These are phyloP conservation scores for Malurus leucopterus DNA, from an alignment of 2,797 vertebrate species.

Conservation along the genomic window DNA sequence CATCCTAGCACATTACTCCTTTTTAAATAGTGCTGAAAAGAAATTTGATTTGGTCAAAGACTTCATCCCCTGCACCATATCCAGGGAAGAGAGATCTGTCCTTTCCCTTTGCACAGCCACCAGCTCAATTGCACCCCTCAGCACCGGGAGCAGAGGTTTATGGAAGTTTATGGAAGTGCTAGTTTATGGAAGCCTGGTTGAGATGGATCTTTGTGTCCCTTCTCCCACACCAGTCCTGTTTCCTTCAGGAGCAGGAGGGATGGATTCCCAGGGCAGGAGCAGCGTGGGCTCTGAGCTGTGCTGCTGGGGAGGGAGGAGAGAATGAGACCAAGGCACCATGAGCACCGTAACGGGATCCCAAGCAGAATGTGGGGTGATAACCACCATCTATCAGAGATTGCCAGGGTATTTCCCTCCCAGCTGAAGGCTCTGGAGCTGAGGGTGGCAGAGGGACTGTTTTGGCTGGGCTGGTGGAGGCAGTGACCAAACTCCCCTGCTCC, in stretches of 20 bases:
- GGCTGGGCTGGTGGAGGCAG: neutral
- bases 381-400: neutral
- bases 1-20: neutral
- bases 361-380: neutral
- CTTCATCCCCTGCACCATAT: neutral
- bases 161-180: neutral
- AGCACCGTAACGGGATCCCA: fast-evolving
- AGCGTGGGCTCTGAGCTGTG: fast-evolving
- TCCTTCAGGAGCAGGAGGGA: neutral
- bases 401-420: neutral
- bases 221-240: neutral
- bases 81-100: neutral
- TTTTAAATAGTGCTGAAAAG: neutral
- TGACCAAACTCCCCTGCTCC: fast-evolving
- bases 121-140: neutral
- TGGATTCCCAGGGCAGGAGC: neutral
- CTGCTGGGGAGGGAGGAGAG: neutral
- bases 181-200: neutral
- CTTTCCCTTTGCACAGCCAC: neutral
- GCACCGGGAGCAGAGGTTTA: neutral
- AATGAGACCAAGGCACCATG: fast-evolving
- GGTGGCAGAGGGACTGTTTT: neutral
- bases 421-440: neutral
- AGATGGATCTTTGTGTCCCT: fast-evolving
- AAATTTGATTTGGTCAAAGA: neutral